Evolutionary conservation across 2,113 vertebrate species (phyloP).

Genomic region (Lucifuga dentata): DNA sequence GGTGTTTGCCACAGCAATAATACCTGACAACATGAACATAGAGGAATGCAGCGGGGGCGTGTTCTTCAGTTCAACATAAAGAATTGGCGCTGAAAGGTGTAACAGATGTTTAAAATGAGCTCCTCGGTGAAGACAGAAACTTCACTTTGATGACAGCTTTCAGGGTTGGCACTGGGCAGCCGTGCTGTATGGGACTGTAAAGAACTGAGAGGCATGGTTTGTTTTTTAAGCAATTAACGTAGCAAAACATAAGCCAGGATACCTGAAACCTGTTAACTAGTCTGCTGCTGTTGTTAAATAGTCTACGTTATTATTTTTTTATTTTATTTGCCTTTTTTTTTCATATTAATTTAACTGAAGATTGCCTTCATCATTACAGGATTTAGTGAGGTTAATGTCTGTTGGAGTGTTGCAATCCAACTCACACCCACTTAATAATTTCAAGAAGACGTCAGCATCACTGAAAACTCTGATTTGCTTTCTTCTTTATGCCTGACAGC

Average conservation of each 20-base stretch:
- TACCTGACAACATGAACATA: conserved; percentile 41
- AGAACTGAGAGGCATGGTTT: conserved; percentile 27
- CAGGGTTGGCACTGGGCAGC: conserved; percentile 7
- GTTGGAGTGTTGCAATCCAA: no score
- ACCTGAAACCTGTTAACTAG: conserved; percentile 32
- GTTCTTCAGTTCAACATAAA: conserved; percentile 1
- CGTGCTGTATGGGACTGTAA: not conserved
- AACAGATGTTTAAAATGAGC: not conserved
- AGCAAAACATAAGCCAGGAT: conserved; percentile 71
- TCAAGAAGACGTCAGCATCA: no score
- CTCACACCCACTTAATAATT: no score
- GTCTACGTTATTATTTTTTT: conserved; percentile 14
- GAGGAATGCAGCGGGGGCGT: conserved; percentile 1
- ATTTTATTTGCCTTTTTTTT: not conserved
- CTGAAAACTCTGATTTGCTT: no score
- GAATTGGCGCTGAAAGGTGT: conserved; percentile 6
- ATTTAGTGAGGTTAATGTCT: not conserved
- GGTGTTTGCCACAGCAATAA: conserved; percentile 82
- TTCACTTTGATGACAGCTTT: conserved; percentile 27
- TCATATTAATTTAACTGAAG: not conserved
- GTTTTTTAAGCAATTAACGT: conserved; percentile 66
- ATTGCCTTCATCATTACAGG: not conserved
- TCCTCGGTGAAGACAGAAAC: conserved; percentile 31
- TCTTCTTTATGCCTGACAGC: conserved; percentile 12
- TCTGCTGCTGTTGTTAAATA: conserved; percentile 41